phyloP scores from a whole-genome alignment of 2,888 invertebrate genomes.

The Ectemnius lituratus region DNA sequence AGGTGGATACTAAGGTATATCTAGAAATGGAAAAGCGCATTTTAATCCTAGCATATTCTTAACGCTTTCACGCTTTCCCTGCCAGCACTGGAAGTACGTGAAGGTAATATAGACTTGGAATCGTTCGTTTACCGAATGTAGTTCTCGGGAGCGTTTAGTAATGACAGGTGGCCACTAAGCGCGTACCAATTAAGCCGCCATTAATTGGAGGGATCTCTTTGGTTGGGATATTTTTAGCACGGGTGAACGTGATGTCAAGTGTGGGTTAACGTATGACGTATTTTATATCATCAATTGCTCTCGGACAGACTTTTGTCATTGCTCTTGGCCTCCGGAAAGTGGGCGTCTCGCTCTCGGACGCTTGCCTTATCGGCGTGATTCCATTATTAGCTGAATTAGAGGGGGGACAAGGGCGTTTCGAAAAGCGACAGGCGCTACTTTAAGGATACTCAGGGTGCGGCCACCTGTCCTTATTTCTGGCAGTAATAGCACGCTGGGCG shows the following conservation, averaged over 20 bases:
- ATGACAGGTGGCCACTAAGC: constrained; percentile 6
- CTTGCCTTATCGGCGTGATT: neutral
- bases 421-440: neutral
- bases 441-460: constrained; percentile 4
- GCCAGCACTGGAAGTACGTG: constrained; percentile 89
- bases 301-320: neutral
- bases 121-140: constrained; percentile 3
- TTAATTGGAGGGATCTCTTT: neutral
- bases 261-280: neutral
- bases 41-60: constrained; percentile 17
- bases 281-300: neutral
- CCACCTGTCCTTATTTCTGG: constrained; percentile 7
- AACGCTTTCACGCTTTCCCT: constrained; percentile 75
- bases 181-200: neutral
- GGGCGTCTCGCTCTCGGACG: neutral
- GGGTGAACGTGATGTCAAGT: neutral
- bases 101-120: constrained; percentile 82
- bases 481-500: constrained; percentile 7
- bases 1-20: neutral
- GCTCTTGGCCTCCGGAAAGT: neutral
- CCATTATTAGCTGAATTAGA: constrained; percentile 6
- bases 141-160: neutral
- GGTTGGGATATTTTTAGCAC: neutral
- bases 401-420: neutral
- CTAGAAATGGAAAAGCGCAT: neutral